phyloP scores from a whole-genome alignment of 2,888 invertebrate species.

The Mayetiola destructor region DNA sequence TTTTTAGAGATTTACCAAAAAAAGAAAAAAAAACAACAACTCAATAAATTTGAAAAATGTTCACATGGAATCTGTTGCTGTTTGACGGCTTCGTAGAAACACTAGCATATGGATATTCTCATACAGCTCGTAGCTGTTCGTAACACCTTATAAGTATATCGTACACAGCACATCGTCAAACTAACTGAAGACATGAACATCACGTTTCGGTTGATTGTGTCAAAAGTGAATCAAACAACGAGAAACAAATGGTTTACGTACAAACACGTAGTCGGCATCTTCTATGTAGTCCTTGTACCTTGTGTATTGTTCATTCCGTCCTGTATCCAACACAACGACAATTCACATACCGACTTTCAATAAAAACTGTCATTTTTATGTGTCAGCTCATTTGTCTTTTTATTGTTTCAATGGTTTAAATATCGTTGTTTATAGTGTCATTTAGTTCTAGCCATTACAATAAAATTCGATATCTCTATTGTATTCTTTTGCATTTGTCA shows the following conservation, averaged over 20 bases:
- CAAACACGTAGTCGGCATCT: too few species aligned
- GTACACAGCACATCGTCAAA: background rate
- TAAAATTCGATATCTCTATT: conserved; percentile 8
- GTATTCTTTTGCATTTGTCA: background rate
- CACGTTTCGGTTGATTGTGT: background rate
- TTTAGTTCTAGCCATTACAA: background rate
- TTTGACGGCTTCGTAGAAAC: background rate
- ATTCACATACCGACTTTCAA: background rate
- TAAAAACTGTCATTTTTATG: background rate
- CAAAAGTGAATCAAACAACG: background rate
- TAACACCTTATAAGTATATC: background rate
- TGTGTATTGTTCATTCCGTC: too few species aligned
- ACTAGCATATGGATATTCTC: background rate
- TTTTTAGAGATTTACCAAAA: too few species aligned
- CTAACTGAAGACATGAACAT: background rate
- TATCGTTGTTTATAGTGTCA: background rate
- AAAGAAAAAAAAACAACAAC: too few species aligned
- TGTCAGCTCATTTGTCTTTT: conserved; percentile 8
- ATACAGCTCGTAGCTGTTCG: background rate
- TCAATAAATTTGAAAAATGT: too few species aligned
- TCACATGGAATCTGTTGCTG: background rate
- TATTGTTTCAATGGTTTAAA: conserved; percentile 6
- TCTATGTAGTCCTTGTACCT: too few species aligned
- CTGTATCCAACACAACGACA: background rate
- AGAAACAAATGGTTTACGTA: background rate